These are phyloP conservation scores for Heliconius himera DNA, from an alignment of 1,140 invertebrate species.

Conservation along the genomic window DNA sequence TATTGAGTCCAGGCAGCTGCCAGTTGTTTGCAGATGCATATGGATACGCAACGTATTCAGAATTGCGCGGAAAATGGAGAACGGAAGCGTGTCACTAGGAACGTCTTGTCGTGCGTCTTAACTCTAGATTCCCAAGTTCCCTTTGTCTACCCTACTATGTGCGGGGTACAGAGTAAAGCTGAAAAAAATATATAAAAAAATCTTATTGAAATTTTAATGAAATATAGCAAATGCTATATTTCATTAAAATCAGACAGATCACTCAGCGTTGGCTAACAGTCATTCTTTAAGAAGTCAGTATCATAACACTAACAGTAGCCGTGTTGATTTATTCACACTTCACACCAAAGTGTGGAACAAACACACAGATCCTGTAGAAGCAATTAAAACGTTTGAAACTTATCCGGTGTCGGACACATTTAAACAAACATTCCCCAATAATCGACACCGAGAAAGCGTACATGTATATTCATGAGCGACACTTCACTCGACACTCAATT, in stretches of 20 bases:
- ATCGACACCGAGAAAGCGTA: constrained; percentile 29
- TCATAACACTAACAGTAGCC: background rate
- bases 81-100: too few species aligned
- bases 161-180: too few species aligned
- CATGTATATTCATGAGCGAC: constrained; percentile 38
- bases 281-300: background rate
- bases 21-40: too few species aligned
- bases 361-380: background rate
- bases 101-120: too few species aligned
- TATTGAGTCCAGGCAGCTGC: too few species aligned
- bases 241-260: background rate
- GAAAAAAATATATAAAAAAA: background rate
- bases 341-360: constrained; percentile 11
- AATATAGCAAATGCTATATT: too few species aligned
- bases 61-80: too few species aligned
- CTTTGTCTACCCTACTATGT: too few species aligned
- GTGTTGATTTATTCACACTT: background rate
- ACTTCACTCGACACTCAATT: constrained; percentile 31
- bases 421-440: constrained; percentile 29
- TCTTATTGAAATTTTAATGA: background rate
- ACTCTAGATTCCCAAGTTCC: too few species aligned
- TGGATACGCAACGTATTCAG: too few species aligned
- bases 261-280: background rate
- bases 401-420: constrained; percentile 22
- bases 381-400: constrained; percentile 8